Conservation (phyloP, 2,797 vertebrate genomes). For the Erethizon dorsatum region DNA sequence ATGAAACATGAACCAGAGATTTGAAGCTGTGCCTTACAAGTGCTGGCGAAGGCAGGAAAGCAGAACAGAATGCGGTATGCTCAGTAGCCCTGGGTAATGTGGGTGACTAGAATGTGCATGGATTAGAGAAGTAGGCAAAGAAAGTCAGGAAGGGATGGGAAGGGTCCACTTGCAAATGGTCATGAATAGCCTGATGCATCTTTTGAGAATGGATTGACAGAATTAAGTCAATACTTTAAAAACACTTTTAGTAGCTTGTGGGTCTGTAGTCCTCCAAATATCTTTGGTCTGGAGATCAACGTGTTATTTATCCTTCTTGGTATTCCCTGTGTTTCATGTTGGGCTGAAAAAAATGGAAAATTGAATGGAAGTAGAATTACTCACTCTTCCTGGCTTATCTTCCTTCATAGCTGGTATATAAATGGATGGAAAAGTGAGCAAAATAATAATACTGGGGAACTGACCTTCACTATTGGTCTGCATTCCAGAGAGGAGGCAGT, state of each 20-base stretch:
- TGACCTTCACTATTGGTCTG: background rate
- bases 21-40: background rate
- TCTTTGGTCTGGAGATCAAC: background rate
- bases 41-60: background rate
- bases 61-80: background rate
- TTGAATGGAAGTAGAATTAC: background rate
- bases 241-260: background rate
- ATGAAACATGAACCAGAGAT: background rate
- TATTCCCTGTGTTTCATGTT: background rate
- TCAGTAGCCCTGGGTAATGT: background rate
- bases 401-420: background rate
- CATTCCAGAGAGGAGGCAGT: background rate
- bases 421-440: background rate
- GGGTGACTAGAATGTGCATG: no score
- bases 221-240: slow-evolving; percentile 6
- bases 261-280: background rate
- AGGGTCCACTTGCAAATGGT: background rate
- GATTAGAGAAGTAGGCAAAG: background rate
- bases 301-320: background rate
- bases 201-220: slow-evolving; percentile 11
- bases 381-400: background rate
- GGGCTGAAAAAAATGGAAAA: background rate
- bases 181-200: no score
- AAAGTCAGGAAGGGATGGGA: background rate
- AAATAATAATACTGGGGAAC: background rate